A percentile compares a stretch with the other conserved stretches of the same genome.
Evolutionary conservation across 2,113 vertebrate species (phyloP).

Genomic region (Antennarius striatus): DNA sequence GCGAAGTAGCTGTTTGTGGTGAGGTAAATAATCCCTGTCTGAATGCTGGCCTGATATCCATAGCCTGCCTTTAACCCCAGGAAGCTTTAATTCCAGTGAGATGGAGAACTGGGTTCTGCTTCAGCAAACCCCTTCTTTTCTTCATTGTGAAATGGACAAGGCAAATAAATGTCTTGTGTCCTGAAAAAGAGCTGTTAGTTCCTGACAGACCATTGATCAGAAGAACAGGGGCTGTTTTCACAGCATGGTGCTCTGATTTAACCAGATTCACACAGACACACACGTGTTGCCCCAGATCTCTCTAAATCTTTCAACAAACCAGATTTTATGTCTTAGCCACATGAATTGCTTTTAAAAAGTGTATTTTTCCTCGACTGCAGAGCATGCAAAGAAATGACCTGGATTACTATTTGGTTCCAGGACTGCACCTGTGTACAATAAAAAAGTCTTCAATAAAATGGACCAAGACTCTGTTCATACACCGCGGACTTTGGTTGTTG

Average conservation of each 20-base stretch:
- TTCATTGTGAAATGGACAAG: slow-evolving; percentile 46
- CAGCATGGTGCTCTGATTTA: slow-evolving; percentile 56
- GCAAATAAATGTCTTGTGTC: slow-evolving; percentile 61
- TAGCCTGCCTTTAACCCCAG: slow-evolving; percentile 42
- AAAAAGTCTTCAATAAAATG: no score
- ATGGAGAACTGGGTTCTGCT: slow-evolving; percentile 49
- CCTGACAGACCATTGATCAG: slow-evolving; percentile 59
- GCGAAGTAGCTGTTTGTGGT: slow-evolving; percentile 19
- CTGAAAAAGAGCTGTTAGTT: slow-evolving; percentile 59
- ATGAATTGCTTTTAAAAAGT: neutral
- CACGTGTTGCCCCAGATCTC: slow-evolving; percentile 7
- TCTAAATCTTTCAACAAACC: slow-evolving; percentile 5
- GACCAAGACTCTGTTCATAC: no score
- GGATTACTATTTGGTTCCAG: no score
- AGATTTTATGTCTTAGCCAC: slow-evolving; percentile 1
- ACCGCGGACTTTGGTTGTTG: no score
- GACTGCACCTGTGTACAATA: no score
- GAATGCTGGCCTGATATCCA: slow-evolving; percentile 30
- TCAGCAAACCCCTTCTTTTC: slow-evolving; percentile 40
- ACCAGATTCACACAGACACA: slow-evolving; percentile 14
- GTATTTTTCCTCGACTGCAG: slow-evolving; percentile 3
- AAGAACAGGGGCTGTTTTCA: slow-evolving; percentile 54
- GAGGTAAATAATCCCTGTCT: slow-evolving; percentile 41
- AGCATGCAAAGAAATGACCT: neutral
- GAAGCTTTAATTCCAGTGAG: slow-evolving; percentile 58